Evolutionary conservation across 2,113 vertebrate species (phyloP).

Genomic region (Oenanthe melanoleuca): DNA sequence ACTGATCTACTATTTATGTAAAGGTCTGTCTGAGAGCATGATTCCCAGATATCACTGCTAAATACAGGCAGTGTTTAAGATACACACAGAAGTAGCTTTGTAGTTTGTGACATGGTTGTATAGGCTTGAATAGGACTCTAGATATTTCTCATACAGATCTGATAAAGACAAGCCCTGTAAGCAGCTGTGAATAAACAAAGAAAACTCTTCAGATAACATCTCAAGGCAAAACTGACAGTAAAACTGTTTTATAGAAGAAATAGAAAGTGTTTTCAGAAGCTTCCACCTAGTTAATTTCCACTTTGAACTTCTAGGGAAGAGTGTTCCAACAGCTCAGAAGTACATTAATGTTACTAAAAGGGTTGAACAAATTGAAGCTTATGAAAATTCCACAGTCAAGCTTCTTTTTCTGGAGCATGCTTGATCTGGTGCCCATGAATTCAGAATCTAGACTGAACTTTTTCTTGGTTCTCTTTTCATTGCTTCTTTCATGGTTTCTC

Average conservation of each 20-base stretch:
- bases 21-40: neutral
- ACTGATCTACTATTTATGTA: neutral
- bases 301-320: neutral
- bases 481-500: neutral
- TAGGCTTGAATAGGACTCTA: neutral
- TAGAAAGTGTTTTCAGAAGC: neutral
- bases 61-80: neutral
- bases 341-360: neutral
- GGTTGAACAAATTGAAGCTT: neutral
- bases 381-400: neutral
- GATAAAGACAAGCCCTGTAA: neutral
- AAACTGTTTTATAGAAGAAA: neutral
- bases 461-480: neutral
- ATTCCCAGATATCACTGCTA: neutral
- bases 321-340: neutral
- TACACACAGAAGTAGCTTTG: neutral
- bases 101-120: neutral
- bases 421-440: neutral
- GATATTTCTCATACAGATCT: neutral
- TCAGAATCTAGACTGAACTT: neutral
- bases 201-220: neutral
- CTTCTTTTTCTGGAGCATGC: neutral
- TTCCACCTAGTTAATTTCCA: neutral
- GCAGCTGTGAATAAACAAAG: neutral
- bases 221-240: neutral